Evolutionary conservation across 2,888 invertebrate species (phyloP).

Genomic region (Furcula furcula): DNA sequence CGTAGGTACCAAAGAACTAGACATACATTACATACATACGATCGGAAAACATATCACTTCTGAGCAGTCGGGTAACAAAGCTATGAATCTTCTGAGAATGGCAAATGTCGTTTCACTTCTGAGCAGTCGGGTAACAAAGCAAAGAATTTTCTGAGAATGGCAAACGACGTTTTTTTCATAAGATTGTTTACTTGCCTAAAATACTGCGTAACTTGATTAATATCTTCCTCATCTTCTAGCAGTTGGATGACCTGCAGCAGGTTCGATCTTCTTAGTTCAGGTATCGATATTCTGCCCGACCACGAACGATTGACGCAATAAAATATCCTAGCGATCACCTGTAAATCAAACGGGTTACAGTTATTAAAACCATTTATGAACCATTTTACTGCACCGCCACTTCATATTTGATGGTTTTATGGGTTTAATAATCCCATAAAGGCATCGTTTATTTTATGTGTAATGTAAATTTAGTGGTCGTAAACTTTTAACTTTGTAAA

Average conservation of each 20-base stretch:
- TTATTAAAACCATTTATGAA: not conserved
- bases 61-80: too few relatives aligned
- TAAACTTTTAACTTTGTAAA: too few relatives aligned
- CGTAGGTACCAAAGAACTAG: too few relatives aligned
- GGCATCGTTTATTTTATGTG: too few relatives aligned
- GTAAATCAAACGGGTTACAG: conserved; percentile 35
- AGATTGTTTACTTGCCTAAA: conserved; percentile 71
- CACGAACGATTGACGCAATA: conserved; percentile 98
- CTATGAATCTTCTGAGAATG: too few relatives aligned
- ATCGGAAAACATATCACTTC: too few relatives aligned
- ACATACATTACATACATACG: too few relatives aligned
- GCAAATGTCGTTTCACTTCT: too few relatives aligned
- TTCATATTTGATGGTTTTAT: not conserved
- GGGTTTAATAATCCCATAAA: not conserved
- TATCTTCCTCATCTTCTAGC: conserved; percentile 97
- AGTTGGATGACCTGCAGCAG: conserved; percentile 90
- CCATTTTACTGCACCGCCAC: not conserved
- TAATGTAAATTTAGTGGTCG: too few relatives aligned
- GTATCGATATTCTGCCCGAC: conserved; percentile 94
- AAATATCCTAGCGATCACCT: conserved; percentile 98
- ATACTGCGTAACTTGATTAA: conserved; percentile 95
- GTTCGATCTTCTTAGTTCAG: conserved; percentile 95
- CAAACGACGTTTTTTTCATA: not conserved
- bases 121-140: too few relatives aligned
- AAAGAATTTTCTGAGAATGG: too few relatives aligned